Percentiles rank a stretch among this genome's conserved stretches.
Conservation (phyloP, 2,797 vertebrate species). For the Mastacembelus armatus region DNA sequence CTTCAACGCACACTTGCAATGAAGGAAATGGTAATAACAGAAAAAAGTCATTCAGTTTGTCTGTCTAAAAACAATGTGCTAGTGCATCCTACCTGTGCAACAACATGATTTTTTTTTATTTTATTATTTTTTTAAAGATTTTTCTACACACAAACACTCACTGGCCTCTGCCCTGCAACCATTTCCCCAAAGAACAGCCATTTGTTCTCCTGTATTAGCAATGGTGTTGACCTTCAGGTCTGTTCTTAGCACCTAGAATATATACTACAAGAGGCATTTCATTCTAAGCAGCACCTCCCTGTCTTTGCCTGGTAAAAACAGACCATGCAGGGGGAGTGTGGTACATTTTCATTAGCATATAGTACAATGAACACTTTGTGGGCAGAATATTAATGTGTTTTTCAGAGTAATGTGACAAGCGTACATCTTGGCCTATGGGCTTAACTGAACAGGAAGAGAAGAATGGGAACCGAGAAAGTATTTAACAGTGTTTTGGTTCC, state of each 20-base stretch:
- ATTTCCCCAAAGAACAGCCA: conserved; percentile 38
- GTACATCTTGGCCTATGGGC: conserved; percentile 68
- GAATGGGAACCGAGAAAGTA: conserved; percentile 65
- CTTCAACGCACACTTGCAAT: conserved; percentile 6
- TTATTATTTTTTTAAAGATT: no score
- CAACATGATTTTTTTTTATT: background rate
- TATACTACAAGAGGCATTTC: conserved; percentile 42
- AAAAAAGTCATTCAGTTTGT: background rate
- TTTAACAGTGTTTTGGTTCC: conserved; percentile 75
- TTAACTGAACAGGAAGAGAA: conserved; percentile 70
- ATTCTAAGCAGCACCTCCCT: conserved; percentile 34
- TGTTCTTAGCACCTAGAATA: conserved; percentile 25
- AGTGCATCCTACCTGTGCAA: conserved; percentile 29
- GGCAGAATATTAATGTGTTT: conserved; percentile 76
- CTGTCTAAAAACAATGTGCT: background rate
- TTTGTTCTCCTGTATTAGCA: conserved; percentile 49
- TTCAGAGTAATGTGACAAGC: conserved; percentile 69
- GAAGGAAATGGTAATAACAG: background rate
- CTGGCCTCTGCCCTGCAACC: conserved; percentile 45
- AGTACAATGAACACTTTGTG: conserved; percentile 55
- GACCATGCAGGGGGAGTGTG: conserved; percentile 19
- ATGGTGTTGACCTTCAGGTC: conserved; percentile 36
- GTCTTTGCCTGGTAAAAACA: conserved; percentile 41
- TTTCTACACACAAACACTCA: conserved; percentile 28
- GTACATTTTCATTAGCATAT: conserved; percentile 71